These are phyloP conservation scores for Caradrina kadenii DNA, from an alignment of 2,888 invertebrate genomes.

Conservation along the genomic window DNA sequence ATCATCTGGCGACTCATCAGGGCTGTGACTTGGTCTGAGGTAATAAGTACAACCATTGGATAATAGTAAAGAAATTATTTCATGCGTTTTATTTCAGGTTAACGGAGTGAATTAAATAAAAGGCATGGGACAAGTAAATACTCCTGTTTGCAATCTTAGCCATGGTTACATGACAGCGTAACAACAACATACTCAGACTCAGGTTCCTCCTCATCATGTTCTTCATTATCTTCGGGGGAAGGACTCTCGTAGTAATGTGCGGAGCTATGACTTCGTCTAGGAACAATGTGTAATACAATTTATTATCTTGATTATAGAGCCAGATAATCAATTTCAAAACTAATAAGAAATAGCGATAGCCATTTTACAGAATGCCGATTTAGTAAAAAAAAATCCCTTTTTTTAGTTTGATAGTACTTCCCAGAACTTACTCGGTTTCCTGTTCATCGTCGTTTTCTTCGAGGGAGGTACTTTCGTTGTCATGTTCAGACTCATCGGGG, in stretches of 20 bases:
- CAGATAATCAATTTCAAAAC: too few species aligned
- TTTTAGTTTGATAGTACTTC: too few species aligned
- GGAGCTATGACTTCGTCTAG: conserved; percentile 21
- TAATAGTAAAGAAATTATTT: not conserved
- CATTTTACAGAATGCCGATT: too few species aligned
- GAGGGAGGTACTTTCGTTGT: conserved; percentile 1
- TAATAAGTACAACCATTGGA: not conserved
- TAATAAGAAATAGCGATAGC: too few species aligned
- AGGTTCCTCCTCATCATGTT: conserved; percentile 11
- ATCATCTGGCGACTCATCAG: conserved; percentile 24
- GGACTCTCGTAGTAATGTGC: not conserved
- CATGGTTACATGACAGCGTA: not conserved
- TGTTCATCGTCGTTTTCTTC: conserved; percentile 37
- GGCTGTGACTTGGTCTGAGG: conserved; percentile 21
- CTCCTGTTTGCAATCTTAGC: too few species aligned
- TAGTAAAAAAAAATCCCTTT: too few species aligned
- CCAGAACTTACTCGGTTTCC: conserved; percentile 27
- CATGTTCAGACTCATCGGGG: not conserved
- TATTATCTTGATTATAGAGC: not conserved
- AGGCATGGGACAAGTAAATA: not conserved
- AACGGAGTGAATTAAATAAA: not conserved
- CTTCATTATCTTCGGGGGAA: not conserved
- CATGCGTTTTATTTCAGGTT: too few species aligned
- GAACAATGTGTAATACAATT: not conserved
- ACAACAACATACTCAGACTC: conserved; percentile 11